Evolutionary conservation across 2,797 vertebrate genomes (phyloP).

Genomic region (Halcyon chelicuti): DNA sequence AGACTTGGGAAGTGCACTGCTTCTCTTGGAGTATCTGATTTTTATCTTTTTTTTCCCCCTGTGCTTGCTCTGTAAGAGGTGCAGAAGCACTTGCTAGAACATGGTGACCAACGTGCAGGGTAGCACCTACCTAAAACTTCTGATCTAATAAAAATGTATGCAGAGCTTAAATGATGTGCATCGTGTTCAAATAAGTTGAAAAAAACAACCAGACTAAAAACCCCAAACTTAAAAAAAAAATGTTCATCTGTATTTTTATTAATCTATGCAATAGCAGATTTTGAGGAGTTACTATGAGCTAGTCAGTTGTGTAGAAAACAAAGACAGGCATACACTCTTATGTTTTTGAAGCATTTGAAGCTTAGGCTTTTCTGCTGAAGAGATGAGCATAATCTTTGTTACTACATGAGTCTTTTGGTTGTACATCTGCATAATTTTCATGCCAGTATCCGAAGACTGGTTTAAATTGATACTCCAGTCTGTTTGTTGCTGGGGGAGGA

Average conservation of each 20-base stretch:
- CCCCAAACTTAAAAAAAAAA: fast-evolving
- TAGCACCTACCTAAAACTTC: not conserved
- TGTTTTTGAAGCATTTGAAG: not conserved
- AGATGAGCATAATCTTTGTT: not conserved
- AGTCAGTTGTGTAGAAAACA: not conserved
- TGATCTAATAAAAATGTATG: not conserved
- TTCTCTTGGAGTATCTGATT: not conserved
- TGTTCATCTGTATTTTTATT: fast-evolving
- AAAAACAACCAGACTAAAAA: not conserved
- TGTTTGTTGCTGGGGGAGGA: fast-evolving
- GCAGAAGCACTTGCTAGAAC: fast-evolving
- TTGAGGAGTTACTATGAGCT: not conserved
- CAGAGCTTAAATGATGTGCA: not conserved
- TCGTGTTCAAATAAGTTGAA: not conserved
- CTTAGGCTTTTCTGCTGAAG: not conserved
- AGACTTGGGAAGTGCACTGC: not conserved
- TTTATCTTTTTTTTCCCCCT: not conserved
- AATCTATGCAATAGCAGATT: not conserved
- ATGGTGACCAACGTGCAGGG: fast-evolving
- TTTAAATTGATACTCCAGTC: not conserved
- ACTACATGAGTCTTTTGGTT: not conserved
- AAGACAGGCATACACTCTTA: not conserved
- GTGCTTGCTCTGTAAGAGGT: not conserved
- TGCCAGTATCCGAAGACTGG: not conserved
- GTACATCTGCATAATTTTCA: not conserved